Evolutionary conservation across 2,113 vertebrate genomes (phyloP), one percentile per base, ranked within the genome.

Genomic region (Psilopsiagon aurifrons): DNA sequence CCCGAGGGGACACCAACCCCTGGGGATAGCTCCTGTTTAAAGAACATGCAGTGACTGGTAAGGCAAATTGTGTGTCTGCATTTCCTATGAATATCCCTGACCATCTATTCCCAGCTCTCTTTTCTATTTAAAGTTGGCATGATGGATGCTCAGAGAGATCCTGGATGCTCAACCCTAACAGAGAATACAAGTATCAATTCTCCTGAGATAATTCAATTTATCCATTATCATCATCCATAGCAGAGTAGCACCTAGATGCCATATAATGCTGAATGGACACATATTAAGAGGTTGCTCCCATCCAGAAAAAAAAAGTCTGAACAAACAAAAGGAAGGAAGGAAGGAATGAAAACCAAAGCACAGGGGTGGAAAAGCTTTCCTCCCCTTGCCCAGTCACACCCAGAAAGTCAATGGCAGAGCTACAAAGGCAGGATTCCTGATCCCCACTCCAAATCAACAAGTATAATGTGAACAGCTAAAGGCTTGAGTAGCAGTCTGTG

Each of bases 111-210:
- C n/a, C 73, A 90, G 68, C 74, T 83, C 95, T 54, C 60, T 66
- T 83, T 86, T 93, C 91, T 85, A 91, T 96, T 95, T 84, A 81
- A 93, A 76, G 69, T 60, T 83, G 88, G 79, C 92, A 90, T 89
- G 74, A 93, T 76, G 78, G 81, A 70, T 19, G 15, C 62, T 95
- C 37, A 77, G 68, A 90, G 93, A 94, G 55, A 83, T 85, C 93
- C 80, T 75, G 78, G 75, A 97, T 85, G 64, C 66, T 80, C 74
- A 95, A 83, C 28, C 70, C 74, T 94, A 95, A 37, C 80, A 96
- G 63, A 82, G 63, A 95, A 87, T 44, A 95, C 79, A 67, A 92
- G 74, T 79, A 95, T 84, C 83, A 95, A 16, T 75, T 86, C 95
- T 95, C 77, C 74, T 41, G 94, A 86, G 88, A 74, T 82, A 89